Evolutionary conservation across 2,888 invertebrate genomes (phyloP).

Genomic region (Pharmacophagus antenor): DNA sequence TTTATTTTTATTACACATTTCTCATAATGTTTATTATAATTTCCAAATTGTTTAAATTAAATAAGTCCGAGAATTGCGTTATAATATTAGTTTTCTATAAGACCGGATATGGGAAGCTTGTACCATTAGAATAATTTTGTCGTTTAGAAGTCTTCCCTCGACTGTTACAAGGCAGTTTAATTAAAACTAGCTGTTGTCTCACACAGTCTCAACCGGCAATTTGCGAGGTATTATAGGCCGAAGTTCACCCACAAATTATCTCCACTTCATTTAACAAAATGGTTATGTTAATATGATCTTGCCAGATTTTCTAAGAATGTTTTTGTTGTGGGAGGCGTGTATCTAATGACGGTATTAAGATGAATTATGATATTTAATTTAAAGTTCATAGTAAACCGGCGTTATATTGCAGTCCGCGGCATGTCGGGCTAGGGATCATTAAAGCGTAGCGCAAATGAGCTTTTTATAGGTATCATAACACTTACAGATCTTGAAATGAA

Average conservation of each 20-base stretch:
- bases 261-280: slow-evolving; percentile 78
- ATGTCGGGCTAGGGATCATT: slow-evolving; percentile 57
- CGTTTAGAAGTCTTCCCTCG: slow-evolving; percentile 73
- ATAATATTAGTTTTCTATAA: slow-evolving; percentile 69
- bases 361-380: slow-evolving; percentile 58
- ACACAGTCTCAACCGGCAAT: slow-evolving; percentile 80
- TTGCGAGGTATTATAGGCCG: slow-evolving; percentile 79
- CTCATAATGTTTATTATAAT: slow-evolving; percentile 14
- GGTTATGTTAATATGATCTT: slow-evolving; percentile 78
- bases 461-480: slow-evolving; percentile 68
- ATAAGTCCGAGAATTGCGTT: slow-evolving; percentile 43
- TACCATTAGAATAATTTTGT: slow-evolving; percentile 80
- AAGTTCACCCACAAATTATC: slow-evolving; percentile 80
- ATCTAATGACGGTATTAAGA: slow-evolving; percentile 64
- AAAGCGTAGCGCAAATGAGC: slow-evolving; percentile 61
- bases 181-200: slow-evolving; percentile 82
- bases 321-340: slow-evolving; percentile 67
- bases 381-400: slow-evolving; percentile 29
- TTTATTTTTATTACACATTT: background rate
- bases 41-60: slow-evolving; percentile 35
- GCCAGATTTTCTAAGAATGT: slow-evolving; percentile 66
- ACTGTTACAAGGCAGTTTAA: slow-evolving; percentile 77
- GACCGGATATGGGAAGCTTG: slow-evolving; percentile 71
- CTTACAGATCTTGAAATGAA: slow-evolving; percentile 63
- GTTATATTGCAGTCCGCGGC: slow-evolving; percentile 22